phyloP scores from a whole-genome alignment of 2,888 invertebrate genomes.

The Drosophila peninsularis region DNA sequence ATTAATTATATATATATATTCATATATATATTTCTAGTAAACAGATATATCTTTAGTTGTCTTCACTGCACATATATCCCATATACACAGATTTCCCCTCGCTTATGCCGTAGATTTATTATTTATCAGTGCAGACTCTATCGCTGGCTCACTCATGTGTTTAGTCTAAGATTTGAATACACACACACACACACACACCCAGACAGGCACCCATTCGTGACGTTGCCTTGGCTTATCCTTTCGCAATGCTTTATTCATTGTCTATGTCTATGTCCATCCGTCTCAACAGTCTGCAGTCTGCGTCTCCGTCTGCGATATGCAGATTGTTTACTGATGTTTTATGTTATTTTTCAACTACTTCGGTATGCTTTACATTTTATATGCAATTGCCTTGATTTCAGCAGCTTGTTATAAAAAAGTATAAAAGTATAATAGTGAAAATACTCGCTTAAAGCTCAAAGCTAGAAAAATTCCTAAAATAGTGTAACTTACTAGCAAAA shows the following conservation, averaged over 20 bases:
- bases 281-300: neutral
- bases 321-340: slow-evolving; percentile 71
- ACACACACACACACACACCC: slow-evolving; percentile 18
- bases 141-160: slow-evolving; percentile 53
- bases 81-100: slow-evolving; percentile 19
- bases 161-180: slow-evolving; percentile 51
- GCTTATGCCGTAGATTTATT: slow-evolving; percentile 69
- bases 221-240: slow-evolving; percentile 35
- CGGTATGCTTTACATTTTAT: slow-evolving; percentile 46
- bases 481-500: no score
- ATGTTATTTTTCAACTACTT: slow-evolving; percentile 60
- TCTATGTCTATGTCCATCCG: slow-evolving; percentile 34
- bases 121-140: slow-evolving; percentile 72
- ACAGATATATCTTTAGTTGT: neutral
- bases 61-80: no score
- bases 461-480: neutral
- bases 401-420: slow-evolving; percentile 1
- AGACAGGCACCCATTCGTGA: slow-evolving; percentile 5
- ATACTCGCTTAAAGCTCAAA: neutral
- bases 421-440: neutral
- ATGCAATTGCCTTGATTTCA: slow-evolving; percentile 60
- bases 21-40: neutral
- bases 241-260: slow-evolving; percentile 67
- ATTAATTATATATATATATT: no score
- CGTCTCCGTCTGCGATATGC: slow-evolving; percentile 55